phyloP scores from a whole-genome alignment of 2,888 invertebrate genomes.

The Metellina segmentata region DNA sequence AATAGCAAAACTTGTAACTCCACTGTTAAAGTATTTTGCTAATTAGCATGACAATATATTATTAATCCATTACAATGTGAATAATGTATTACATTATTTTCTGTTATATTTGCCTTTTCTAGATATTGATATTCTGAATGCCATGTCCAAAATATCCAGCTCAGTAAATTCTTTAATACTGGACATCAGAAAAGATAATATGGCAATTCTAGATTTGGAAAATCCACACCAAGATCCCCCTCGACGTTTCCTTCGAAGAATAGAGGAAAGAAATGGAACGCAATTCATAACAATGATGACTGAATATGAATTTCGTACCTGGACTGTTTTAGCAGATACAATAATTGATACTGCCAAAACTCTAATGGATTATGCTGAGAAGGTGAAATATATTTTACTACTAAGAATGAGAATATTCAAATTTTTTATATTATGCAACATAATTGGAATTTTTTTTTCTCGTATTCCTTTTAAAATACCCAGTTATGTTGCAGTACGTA shows the following conservation, averaged over 20 bases:
- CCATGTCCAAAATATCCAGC: slow-evolving; percentile 11
- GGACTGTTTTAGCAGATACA: slow-evolving; percentile 13
- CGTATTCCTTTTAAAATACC: neutral
- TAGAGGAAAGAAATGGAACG: slow-evolving; percentile 1
- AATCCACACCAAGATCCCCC: slow-evolving; percentile 18
- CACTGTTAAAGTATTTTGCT: too few relatives aligned
- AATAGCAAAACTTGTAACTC: neutral
- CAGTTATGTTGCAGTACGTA: neutral
- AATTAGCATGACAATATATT: too few relatives aligned
- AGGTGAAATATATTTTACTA: neutral
- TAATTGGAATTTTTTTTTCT: neutral
- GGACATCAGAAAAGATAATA: slow-evolving; percentile 25
- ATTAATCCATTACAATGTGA: neutral
- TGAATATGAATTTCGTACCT: slow-evolving; percentile 10
- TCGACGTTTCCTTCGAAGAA: slow-evolving; percentile 13
- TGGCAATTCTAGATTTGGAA: slow-evolving; percentile 15
- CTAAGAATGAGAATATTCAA: neutral
- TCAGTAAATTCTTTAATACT: slow-evolving; percentile 24
- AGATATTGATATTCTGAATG: slow-evolving; percentile 5
- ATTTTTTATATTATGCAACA: neutral
- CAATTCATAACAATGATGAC: slow-evolving; percentile 10
- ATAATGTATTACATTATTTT: neutral
- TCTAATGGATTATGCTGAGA: slow-evolving; percentile 26
- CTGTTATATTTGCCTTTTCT: neutral
- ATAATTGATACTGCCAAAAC: slow-evolving; percentile 32